Conservation (phyloP, 2,797 vertebrate genomes). For the Eupleurogrammus muticus region DNA sequence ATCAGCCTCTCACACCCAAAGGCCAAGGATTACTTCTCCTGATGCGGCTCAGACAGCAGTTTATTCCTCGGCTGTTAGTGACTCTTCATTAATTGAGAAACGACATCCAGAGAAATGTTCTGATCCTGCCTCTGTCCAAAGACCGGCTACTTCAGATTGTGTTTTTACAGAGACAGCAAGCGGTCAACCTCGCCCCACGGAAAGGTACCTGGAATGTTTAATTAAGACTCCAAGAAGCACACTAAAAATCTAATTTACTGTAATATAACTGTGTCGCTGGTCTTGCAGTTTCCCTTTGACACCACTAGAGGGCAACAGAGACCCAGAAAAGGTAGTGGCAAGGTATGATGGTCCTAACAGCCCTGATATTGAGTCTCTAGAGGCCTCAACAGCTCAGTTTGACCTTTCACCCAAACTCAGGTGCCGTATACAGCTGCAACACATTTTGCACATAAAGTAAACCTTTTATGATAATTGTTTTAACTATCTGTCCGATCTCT, state of each 20-base stretch:
- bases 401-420: conserved; percentile 34
- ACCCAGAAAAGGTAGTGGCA: conserved; percentile 16
- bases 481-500: conserved; percentile 14
- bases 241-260: background rate
- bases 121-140: background rate
- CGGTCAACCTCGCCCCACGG: background rate
- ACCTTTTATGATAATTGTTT: conserved; percentile 12
- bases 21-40: background rate
- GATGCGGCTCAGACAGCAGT: conserved; percentile 15
- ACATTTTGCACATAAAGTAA: background rate
- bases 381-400: conserved; percentile 1
- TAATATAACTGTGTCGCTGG: background rate
- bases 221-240: background rate
- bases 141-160: background rate
- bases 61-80: conserved; percentile 4
- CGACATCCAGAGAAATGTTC: background rate
- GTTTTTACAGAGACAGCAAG: background rate
- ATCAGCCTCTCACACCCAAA: background rate
- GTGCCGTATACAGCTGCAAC: conserved; percentile 13
- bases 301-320: conserved; percentile 60
- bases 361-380: background rate
- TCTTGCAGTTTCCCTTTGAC: conserved; percentile 3
- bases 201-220: conserved; percentile 22
- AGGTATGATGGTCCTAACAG: background rate
- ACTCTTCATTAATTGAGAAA: background rate